phyloP scores from a whole-genome alignment of 2,113 vertebrate genomes.

The Cephalophus harveyi region DNA sequence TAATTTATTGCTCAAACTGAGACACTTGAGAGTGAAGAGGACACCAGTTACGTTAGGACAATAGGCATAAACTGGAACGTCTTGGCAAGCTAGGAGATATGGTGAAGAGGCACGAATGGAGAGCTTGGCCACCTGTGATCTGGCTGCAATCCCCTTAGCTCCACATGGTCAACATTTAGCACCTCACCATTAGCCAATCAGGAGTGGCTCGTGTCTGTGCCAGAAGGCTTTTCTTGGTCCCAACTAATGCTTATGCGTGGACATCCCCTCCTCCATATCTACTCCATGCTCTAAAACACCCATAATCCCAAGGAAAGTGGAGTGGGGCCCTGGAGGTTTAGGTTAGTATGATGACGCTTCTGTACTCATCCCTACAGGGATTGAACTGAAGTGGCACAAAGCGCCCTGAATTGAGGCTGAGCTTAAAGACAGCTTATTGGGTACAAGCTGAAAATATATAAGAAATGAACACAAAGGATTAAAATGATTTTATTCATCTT shows the following conservation, averaged over 20 bases:
- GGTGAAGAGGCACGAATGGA: neutral
- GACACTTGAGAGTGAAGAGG: neutral
- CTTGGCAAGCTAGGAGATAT: neutral
- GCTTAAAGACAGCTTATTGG: neutral
- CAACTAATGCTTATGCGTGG: neutral
- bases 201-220: neutral
- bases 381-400: neutral
- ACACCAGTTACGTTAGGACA: neutral
- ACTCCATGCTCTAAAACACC: neutral
- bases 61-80: neutral
- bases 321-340: neutral
- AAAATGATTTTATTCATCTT: neutral
- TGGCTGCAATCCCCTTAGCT: neutral
- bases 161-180: neutral
- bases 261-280: neutral
- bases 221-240: neutral
- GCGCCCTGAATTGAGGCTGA: neutral
- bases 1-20: neutral
- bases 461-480: neutral
- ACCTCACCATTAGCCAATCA: neutral
- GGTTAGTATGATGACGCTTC: neutral
- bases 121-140: neutral
- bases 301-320: neutral
- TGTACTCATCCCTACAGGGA: neutral
- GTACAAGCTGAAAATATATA: neutral